Conservation (phyloP, 2,888 invertebrate genomes). For the Polymixis lichenea region DNA sequence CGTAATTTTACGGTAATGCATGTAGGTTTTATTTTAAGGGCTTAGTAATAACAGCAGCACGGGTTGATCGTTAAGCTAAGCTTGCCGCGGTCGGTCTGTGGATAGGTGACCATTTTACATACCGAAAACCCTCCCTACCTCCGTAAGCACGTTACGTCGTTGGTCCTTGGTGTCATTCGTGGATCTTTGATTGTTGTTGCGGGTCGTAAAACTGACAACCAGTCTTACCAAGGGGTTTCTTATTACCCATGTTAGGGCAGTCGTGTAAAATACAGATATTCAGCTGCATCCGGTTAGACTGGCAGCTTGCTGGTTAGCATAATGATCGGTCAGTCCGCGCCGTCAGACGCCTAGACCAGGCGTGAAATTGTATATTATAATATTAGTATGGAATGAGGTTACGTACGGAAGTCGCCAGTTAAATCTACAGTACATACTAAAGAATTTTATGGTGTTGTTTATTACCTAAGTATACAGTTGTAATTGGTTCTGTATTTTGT, state of each 20-base stretch:
- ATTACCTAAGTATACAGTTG: neutral
- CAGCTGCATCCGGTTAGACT: neutral
- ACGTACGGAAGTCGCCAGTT: neutral
- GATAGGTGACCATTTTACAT: neutral
- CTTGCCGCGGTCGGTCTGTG: neutral
- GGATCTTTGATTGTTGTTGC: neutral
- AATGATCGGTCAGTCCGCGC: too few relatives aligned
- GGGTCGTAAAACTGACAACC: neutral
- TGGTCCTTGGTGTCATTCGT: neutral
- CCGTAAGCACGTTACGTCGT: neutral
- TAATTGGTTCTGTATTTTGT: neutral
- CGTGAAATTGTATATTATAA: too few relatives aligned
- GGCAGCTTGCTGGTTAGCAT: too few relatives aligned
- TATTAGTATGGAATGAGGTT: slow-evolving; percentile 7
- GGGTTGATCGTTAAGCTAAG: neutral
- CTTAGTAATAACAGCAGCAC: neutral
- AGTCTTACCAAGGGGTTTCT: neutral
- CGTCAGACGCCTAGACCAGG: too few relatives aligned
- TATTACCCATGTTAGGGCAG: neutral
- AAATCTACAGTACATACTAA: neutral
- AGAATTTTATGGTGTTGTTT: neutral
- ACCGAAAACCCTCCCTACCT: neutral
- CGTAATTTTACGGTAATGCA: slow-evolving; percentile 34
- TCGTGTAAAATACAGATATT: neutral
- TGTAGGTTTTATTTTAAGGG: slow-evolving; percentile 23